These are phyloP conservation scores for Heliothis peltigera DNA, from an alignment of 2,888 invertebrate species.

Conservation along the genomic window DNA sequence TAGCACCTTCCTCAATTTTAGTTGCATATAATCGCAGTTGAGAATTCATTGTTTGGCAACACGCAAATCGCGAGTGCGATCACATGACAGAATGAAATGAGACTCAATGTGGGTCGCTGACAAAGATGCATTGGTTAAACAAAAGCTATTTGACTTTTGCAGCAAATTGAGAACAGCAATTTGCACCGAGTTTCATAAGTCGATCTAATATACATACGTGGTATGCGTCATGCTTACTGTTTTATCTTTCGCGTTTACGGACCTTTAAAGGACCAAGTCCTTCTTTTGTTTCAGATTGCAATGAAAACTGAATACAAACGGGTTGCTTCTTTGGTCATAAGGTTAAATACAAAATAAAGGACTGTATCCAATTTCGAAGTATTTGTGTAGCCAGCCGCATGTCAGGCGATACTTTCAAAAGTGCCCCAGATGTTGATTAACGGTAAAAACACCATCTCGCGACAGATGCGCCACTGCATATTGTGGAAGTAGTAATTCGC, in stretches of 20 bases:
- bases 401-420: conserved; percentile 85
- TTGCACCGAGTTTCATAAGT: conserved; percentile 60
- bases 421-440: conserved; percentile 88
- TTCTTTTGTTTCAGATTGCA: background rate
- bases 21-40: conserved; percentile 18
- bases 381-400: conserved; percentile 62
- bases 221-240: conserved; percentile 29
- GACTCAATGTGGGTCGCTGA: conserved; percentile 49
- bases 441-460: conserved; percentile 83
- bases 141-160: conserved; percentile 60
- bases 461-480: conserved; percentile 82
- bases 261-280: background rate
- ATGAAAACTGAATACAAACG: background rate
- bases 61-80: conserved; percentile 32
- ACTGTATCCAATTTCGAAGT: conserved; percentile 79
- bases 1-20: conserved; percentile 12
- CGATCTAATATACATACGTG: conserved; percentile 33
- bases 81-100: conserved; percentile 46
- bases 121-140: conserved; percentile 59
- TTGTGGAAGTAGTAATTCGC: conserved; percentile 63
- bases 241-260: conserved; percentile 18
- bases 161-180: conserved; percentile 64
- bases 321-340: conserved; percentile 40
- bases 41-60: conserved; percentile 37
- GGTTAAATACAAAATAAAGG: conserved; percentile 75